These are phyloP conservation scores for Megaceryle alcyon DNA, from an alignment of 2,797 vertebrate species.

Conservation along the genomic window DNA sequence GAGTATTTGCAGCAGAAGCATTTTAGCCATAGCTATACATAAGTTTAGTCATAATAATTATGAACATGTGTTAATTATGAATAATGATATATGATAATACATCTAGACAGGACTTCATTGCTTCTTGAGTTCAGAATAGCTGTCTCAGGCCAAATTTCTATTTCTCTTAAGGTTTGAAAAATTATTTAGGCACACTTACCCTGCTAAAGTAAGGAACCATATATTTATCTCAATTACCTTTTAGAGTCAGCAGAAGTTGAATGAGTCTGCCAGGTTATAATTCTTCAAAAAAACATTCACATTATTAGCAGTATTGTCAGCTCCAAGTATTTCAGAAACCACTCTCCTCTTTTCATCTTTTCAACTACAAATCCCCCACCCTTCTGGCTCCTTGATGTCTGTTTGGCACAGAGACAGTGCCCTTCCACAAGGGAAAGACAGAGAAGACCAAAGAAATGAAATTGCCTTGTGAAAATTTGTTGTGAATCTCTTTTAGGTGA, in stretches of 20 bases:
- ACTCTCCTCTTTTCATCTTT: neutral
- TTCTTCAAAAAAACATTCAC: neutral
- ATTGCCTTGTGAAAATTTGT: constrained; percentile 1
- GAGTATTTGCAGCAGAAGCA: neutral
- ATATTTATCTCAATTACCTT: constrained; percentile 15
- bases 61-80: neutral
- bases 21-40: neutral
- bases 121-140: neutral
- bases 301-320: neutral
- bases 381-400: constrained; percentile 34
- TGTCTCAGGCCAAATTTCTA: neutral
- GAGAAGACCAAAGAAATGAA: neutral
- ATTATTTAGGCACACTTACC: neutral
- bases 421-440: neutral
- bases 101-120: neutral
- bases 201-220: neutral
- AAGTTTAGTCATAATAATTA: neutral
- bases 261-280: neutral
- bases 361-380: neutral
- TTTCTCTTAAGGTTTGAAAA: neutral
- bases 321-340: constrained; percentile 17
- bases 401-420: neutral
- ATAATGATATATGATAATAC: neutral
- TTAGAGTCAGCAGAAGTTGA: constrained; percentile 27
- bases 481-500: neutral